Evolutionary conservation across 1,140 invertebrate genomes (phyloP), one percentile per base, ranked within the genome.

Genomic region (Diorhabda elongata): DNA sequence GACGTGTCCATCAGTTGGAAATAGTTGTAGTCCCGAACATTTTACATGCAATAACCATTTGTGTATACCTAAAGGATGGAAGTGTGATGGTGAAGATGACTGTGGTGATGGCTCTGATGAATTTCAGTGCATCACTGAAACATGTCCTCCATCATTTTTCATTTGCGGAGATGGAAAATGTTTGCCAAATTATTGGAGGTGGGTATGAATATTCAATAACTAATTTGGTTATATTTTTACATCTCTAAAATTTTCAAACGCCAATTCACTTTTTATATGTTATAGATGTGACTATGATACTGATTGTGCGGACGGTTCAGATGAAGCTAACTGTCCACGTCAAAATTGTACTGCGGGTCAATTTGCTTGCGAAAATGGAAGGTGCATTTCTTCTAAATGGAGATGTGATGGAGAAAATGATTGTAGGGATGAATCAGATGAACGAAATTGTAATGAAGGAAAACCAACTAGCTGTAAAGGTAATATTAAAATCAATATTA

Each of bases 101-200:
- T 96, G 93, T 74, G 87, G 85, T 0, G 93, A 96, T 79, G 82
- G 84, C 52, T 90, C 89, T 0, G 94, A 96, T 77, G 93, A 96
- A 76, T 83, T 84, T 41, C 84, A 91, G 75, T 96, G 94, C 76
- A 84, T 85, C 3, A 81, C 85, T 44, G 80, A 82, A 4, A 90
- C 87, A 2, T 94, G 92, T 78, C 82, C 86, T 61, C 85, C 86
- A 0, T 81, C 85, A 58, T 87, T 93, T 75, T 93, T 93, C 76
- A 84, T 86, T 5, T 93, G 92, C 77, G 80, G 81, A 4, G 86
- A 88, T 71, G 86, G 86, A 5, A 86, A 87, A 65, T 81, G 88
- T 72, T 66, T 81, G 44, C 80, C 80, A 5, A 67, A 76, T 58
- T 78, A 79, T 73, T 81, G 79, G 79, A 74, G 65, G 71, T 77